Conservation (phyloP, 1,140 invertebrate species). For the Trichonephila inaurata region DNA sequence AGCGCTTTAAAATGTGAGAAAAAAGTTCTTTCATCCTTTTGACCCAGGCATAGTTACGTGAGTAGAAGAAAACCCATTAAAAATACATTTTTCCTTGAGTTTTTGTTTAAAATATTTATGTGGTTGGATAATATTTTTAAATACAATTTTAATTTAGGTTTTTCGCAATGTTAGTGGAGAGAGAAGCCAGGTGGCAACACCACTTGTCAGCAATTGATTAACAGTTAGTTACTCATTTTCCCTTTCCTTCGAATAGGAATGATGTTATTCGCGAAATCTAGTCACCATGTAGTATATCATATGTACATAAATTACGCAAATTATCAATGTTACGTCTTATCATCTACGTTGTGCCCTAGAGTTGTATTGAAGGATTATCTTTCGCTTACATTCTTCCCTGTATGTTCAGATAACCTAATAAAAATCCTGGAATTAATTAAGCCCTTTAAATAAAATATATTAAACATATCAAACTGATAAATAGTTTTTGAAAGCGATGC, state of each 20-base stretch:
- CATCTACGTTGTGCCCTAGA: not conserved
- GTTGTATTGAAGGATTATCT: not conserved
- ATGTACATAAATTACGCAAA: slow-evolving; percentile 25
- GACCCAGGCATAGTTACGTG: no score
- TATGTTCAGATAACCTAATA: not conserved
- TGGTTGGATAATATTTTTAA: no score
- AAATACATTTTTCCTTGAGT: no score
- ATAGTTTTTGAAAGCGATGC: no score
- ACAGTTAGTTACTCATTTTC: not conserved
- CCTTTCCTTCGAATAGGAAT: not conserved
- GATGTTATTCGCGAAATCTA: not conserved
- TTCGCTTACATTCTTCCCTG: not conserved
- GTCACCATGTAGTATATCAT: not conserved
- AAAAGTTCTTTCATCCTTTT: no score
- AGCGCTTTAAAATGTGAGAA: no score
- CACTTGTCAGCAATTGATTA: not conserved
- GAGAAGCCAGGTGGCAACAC: not conserved
- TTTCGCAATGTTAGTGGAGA: not conserved
- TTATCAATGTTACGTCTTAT: not conserved
- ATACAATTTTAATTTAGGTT: no score
- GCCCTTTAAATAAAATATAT: no score
- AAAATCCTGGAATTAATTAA: not conserved
- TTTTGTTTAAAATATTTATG: no score
- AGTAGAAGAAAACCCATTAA: no score
- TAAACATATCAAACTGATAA: no score